These are phyloP conservation scores for Urocyon cinereoargenteus DNA, from an alignment of 2,797 vertebrate genomes.

Conservation along the genomic window DNA sequence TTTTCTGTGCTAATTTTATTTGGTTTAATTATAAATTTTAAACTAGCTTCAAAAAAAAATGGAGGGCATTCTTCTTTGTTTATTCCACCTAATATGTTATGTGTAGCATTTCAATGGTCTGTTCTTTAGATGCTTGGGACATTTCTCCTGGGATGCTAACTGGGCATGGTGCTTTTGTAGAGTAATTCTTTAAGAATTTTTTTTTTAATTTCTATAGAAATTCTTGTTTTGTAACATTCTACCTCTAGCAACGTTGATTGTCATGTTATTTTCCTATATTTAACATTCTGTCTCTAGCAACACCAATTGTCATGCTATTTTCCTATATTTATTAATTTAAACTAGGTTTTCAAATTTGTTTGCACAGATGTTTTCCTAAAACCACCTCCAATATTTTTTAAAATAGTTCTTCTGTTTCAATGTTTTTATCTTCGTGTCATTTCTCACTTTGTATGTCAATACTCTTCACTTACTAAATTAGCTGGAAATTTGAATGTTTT, in stretches of 20 bases:
- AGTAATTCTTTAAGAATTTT: constrained; percentile 3
- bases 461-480: constrained; percentile 11
- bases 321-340: background rate
- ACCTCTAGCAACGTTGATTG: background rate
- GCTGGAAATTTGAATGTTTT: constrained; percentile 3
- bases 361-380: background rate
- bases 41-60: background rate
- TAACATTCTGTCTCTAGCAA: background rate
- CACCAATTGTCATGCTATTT: background rate
- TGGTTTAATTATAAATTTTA: constrained; percentile 20
- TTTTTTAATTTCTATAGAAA: background rate
- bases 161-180: background rate
- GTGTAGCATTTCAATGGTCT: background rate
- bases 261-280: background rate
- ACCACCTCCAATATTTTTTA: background rate
- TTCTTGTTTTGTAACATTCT: background rate
- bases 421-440: background rate
- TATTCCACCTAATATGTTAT: background rate
- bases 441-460: background rate
- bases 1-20: background rate
- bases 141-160: background rate
- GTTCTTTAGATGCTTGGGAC: background rate
- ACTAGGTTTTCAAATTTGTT: background rate
- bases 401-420: background rate
- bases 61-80: constrained; percentile 8